A percentile compares a stretch with the other conserved stretches of the same genome.
Evolutionary conservation across 2,888 invertebrate species (phyloP).

Genomic region (Taphrorychus bicolor): DNA sequence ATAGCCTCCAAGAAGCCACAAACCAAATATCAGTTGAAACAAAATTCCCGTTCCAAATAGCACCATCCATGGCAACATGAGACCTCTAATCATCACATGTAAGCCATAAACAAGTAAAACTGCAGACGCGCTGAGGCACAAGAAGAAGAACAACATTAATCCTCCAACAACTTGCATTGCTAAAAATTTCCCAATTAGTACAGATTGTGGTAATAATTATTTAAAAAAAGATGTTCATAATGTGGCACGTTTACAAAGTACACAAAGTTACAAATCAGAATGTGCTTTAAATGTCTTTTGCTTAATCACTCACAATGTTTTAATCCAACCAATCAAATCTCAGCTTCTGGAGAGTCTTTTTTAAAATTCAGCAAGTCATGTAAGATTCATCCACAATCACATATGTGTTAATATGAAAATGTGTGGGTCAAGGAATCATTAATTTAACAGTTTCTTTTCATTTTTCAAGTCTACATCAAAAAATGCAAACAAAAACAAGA

Average conservation of each 20-base stretch:
- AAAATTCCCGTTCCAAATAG: conserved; percentile 72
- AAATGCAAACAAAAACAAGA: too few relatives aligned
- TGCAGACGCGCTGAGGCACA: conserved; percentile 65
- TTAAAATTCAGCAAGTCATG: too few relatives aligned
- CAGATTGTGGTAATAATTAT: not conserved
- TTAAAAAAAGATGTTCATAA: not conserved
- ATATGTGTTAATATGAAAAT: too few relatives aligned
- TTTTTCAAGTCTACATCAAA: too few relatives aligned
- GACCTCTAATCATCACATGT: conserved; percentile 75
- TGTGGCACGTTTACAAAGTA: not conserved
- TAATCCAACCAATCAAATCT: too few relatives aligned
- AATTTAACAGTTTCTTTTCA: too few relatives aligned
- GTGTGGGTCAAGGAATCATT: too few relatives aligned
- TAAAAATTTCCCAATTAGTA: conserved; percentile 64
- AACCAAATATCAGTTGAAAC: conserved; percentile 80
- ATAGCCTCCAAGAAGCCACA: conserved; percentile 88
- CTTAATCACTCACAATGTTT: too few relatives aligned
- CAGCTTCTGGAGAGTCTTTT: too few relatives aligned
- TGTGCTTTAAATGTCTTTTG: too few relatives aligned
- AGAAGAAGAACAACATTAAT: conserved; percentile 68
- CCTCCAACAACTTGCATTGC: conserved; percentile 77
- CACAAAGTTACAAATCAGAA: too few relatives aligned
- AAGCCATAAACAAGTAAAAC: conserved; percentile 70
- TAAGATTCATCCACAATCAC: too few relatives aligned
- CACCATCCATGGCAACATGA: conserved; percentile 82